Evolutionary conservation across 2,113 vertebrate genomes (phyloP).

Genomic region (Solea senegalensis): DNA sequence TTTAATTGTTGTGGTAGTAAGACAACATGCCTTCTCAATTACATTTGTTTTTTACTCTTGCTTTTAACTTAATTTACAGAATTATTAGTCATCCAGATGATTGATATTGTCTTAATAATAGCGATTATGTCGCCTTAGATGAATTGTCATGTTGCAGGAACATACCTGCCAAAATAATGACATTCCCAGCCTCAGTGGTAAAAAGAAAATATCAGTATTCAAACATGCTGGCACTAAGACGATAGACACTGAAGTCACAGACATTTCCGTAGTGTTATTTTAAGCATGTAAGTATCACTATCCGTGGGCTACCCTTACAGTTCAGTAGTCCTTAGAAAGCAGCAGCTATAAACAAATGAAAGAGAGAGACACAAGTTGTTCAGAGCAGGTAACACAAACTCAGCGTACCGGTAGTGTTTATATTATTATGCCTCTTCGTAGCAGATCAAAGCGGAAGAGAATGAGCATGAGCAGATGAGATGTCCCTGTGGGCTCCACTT

Average conservation of each 20-base stretch:
- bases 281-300: background rate
- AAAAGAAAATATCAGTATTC: background rate
- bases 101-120: too few species aligned
- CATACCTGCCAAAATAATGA: too few species aligned
- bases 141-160: too few species aligned
- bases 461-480: constrained; percentile 48
- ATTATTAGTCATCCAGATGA: too few species aligned
- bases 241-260: background rate
- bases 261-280: background rate
- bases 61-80: too few species aligned
- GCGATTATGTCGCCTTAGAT: too few species aligned
- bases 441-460: constrained; percentile 59
- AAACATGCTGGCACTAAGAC: background rate
- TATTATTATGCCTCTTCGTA: constrained; percentile 35
- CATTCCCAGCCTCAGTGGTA: too few species aligned
- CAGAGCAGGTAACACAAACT: background rate
- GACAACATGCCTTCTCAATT: too few species aligned
- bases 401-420: constrained; percentile 16
- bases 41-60: too few species aligned
- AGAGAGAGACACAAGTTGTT: background rate
- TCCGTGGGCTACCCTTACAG: background rate
- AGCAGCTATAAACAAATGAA: background rate
- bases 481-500: constrained; percentile 56
- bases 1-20: too few species aligned
- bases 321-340: background rate